Base-by-base conservation (phyloP, 2,113 vertebrate species). In the Muntiacus reevesi region DNA sequence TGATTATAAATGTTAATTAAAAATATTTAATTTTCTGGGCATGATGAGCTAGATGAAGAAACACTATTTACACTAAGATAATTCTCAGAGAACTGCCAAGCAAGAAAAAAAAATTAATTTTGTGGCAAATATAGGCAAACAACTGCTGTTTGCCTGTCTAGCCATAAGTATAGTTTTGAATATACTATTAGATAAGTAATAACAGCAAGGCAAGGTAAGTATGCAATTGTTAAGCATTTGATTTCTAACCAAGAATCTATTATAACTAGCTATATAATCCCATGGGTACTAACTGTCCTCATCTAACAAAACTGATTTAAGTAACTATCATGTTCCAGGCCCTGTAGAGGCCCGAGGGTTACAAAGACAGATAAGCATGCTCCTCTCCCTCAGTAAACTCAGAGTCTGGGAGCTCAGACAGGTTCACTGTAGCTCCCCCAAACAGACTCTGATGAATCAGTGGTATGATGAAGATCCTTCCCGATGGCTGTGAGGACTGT, bases 1-100 rank as follows among this genome's bases (percentile, higher is more conserved):
- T 95, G 88, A 97, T 97, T 98, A 90, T 40, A 76, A 88, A 94
- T 94, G 95, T 94, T 97, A 97, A 97, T 95, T 97, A 60, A 97
- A 96, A 97, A 93, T 95, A 97, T 89, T 95, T 98, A 91, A 95
- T 94, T 98, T 97, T 96, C 81, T 94, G 82, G 52, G 57, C 57
- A 95, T 87, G 76, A 94, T 60, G 45, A 98, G 25, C 40, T 78
- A 89, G 86, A 97, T 85, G 64, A 86, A 94, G 28, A 97, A 97
- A 94, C 90, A 95, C 21, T 57, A 96, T 94, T 96, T 47, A 91
- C 33, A 64, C 62, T n/a, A 43, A 93, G 50, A 84, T 89, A 96
- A 95, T 96, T 96, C 81, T 97, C 71, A 96, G 79, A 96, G 43
- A 87, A 94, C n/a, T 83, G 33, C 16, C 78, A 97, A 9, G 25